Evolutionary conservation across 2,888 invertebrate species (phyloP).

Genomic region (Imbricaverruca yamaguchii): DNA sequence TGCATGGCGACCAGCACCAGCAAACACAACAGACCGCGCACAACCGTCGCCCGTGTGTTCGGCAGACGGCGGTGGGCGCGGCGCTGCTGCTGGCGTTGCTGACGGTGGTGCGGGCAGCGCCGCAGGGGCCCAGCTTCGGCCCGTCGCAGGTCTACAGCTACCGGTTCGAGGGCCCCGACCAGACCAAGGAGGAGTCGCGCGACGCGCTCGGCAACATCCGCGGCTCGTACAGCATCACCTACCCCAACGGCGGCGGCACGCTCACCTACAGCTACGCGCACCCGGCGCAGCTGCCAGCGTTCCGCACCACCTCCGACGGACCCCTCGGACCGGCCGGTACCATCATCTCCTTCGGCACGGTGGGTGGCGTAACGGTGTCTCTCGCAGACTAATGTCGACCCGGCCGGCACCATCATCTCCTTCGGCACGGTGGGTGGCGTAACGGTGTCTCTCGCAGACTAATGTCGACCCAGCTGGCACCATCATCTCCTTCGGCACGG

Average conservation of each 20-base stretch:
- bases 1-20: no score
- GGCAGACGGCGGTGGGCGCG: no score
- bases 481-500: no score
- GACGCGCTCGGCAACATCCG: slow-evolving; percentile 2
- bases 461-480: no score
- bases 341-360: slow-evolving; percentile 1
- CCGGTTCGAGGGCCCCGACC: not conserved
- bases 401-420: not conserved
- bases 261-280: slow-evolving; percentile 6
- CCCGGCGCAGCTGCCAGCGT: not conserved
- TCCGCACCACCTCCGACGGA: not conserved
- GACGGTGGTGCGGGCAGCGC: not conserved
- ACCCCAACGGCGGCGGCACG: not conserved
- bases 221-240: slow-evolving; percentile 13
- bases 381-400: no score
- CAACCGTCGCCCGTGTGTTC: no score
- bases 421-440: not conserved
- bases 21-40: no score
- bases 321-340: slow-evolving; percentile 15
- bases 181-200: slow-evolving; percentile 18
- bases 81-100: not conserved
- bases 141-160: not conserved
- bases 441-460: no score
- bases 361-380: not conserved
- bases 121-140: not conserved